These are phyloP conservation scores for Heterochromis multidens DNA, from an alignment of 2,113 vertebrate genomes.

Conservation along the genomic window DNA sequence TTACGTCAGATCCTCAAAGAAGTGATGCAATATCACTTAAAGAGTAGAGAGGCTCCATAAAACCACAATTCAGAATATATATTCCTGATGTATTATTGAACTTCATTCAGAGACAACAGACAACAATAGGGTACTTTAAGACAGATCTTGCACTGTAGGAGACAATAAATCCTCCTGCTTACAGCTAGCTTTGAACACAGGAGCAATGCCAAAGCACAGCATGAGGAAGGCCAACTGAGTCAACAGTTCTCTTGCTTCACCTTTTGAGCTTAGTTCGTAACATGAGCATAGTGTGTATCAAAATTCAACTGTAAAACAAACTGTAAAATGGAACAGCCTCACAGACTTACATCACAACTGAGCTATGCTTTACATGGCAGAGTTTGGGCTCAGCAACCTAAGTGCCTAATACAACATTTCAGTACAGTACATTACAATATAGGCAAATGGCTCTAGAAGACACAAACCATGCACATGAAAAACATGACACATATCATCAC, in stretches of 20 bases:
- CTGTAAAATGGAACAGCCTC: not conserved
- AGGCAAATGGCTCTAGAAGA: not conserved
- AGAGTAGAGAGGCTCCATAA: not conserved
- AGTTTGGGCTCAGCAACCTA: not conserved
- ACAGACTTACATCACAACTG: not conserved
- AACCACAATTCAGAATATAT: not conserved
- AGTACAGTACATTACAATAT: not conserved
- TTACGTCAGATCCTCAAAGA: not conserved
- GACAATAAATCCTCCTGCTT: constrained; percentile 45
- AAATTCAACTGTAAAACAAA: not conserved
- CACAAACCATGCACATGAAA: not conserved
- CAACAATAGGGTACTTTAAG: constrained; percentile 28
- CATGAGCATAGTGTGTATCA: not conserved
- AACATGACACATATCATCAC: not conserved
- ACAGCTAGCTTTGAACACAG: constrained; percentile 22
- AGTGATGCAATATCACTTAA: not conserved
- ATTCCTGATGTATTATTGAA: not conserved
- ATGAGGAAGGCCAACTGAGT: constrained; percentile 48
- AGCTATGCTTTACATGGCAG: not conserved
- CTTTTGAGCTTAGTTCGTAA: not conserved
- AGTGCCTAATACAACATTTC: not conserved
- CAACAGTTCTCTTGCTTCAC: constrained; percentile 43
- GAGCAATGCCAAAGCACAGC: constrained; percentile 57
- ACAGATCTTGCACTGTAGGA: constrained; percentile 28
- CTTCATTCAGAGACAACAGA: not conserved